Evolutionary conservation across 2,797 vertebrate genomes (phyloP).

Genomic region (Mormyrops attenuatus): DNA sequence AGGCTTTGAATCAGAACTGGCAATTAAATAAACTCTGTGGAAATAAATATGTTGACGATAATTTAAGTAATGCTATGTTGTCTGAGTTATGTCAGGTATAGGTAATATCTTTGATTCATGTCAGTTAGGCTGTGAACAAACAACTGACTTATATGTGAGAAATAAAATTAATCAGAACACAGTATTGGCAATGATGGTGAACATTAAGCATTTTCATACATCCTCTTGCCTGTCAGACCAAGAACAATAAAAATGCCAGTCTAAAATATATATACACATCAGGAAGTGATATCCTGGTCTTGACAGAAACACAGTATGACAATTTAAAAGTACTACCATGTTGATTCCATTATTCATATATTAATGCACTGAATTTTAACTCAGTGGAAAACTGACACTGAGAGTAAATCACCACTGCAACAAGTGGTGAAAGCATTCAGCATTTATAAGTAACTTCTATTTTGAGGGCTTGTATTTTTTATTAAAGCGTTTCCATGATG

Average conservation of each 20-base stretch:
- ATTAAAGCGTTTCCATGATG: constrained; percentile 65
- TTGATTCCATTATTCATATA: constrained; percentile 69
- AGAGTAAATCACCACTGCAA: constrained; percentile 43
- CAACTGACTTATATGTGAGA: constrained; percentile 47
- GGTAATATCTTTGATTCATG: constrained; percentile 23
- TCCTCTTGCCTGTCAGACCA: constrained; percentile 65
- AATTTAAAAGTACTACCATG: constrained; percentile 57
- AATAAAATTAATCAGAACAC: constrained; percentile 58
- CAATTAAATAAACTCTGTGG: constrained; percentile 9
- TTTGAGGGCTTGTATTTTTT: constrained; percentile 55
- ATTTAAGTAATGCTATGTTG: constrained; percentile 17
- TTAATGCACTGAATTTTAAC: constrained; percentile 59
- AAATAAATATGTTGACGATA: constrained; percentile 10
- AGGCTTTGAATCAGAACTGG: neutral
- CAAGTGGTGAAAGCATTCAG: constrained; percentile 54
- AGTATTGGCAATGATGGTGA: constrained; percentile 54
- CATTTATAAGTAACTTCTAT: constrained; percentile 65
- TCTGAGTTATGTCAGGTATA: constrained; percentile 16
- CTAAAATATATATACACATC: constrained; percentile 57
- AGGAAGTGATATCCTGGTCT: constrained; percentile 58
- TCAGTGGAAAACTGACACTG: constrained; percentile 29
- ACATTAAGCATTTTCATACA: constrained; percentile 57
- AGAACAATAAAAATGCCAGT: constrained; percentile 64
- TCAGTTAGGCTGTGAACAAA: constrained; percentile 37
- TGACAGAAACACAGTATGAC: constrained; percentile 67